Conservation (phyloP, 2,113 vertebrate genomes). For the Cyanoliseus patagonus region DNA sequence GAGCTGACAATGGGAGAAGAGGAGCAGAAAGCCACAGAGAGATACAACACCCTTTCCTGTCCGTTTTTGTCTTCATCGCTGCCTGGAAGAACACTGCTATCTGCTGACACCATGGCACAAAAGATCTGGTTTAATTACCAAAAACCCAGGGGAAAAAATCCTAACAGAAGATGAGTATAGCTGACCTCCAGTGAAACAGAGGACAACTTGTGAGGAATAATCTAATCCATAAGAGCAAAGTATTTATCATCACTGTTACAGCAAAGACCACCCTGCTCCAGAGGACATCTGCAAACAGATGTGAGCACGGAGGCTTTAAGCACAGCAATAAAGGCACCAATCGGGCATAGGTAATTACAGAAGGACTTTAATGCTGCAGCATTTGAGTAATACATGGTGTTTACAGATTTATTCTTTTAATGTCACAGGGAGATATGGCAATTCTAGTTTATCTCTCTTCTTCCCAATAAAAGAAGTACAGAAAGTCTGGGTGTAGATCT, state of each 20-base stretch:
- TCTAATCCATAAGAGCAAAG: background rate
- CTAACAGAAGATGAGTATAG: background rate
- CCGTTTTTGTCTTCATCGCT: background rate
- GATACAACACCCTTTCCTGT: background rate
- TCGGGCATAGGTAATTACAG: background rate
- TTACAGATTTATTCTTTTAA: background rate
- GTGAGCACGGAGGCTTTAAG: background rate
- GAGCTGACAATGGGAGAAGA: background rate
- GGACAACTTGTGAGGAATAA: slow-evolving; percentile 9
- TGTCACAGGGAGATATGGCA: fast-evolving
- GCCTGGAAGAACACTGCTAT: background rate
- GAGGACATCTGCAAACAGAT: slow-evolving; percentile 4
- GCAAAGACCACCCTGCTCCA: slow-evolving; percentile 28
- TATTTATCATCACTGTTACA: background rate
- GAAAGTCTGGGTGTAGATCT: background rate
- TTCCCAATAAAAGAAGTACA: background rate
- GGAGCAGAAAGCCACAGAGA: background rate
- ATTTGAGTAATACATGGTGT: background rate
- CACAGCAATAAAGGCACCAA: background rate
- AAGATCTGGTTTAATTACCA: background rate
- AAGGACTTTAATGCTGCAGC: background rate
- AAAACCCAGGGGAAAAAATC: background rate
- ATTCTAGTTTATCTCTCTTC: background rate
- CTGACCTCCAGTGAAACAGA: background rate
- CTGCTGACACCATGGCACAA: background rate